Evolutionary conservation across 1,140 invertebrate genomes (phyloP), one percentile per base, ranked within the genome.

Genomic region (Prorops nasuta): DNA sequence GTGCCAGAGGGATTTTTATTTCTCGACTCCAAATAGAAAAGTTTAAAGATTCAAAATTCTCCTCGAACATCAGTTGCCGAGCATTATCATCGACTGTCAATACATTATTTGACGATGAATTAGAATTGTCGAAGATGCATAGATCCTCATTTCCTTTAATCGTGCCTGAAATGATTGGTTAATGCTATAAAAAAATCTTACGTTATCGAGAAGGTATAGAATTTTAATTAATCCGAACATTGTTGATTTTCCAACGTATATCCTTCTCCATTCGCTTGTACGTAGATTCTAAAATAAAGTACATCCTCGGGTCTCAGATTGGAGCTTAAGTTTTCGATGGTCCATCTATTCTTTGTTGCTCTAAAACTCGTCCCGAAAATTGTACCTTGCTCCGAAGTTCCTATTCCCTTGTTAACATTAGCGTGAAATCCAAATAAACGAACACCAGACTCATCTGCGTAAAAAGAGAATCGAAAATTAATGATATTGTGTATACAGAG

Each of bases 271-370:
- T 77, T 47, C 3, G 55, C 48, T 14, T 70, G 60, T 0, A 71
- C 69, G 44, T 71, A 67, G 7, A 76, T 67, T 55, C 78, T 77
- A 36, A 79, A 80, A 45, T 74, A 48, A 24, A 81, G 66, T 10
- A 71, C 55, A 41, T 79, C 77, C 8, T 69, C 70, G 0, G 59
- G 32, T 40, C 61, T 62, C 4, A 81, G 44, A 17, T 44, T 20
- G 3, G 72, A 15, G 9, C 63, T 21, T 0, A 38, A 20, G 16
- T 76, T 57, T 32, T 72, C 58, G 38, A 67, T 61, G 0, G 53
- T 47, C 78, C 77, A 80, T 9, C 55, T 53, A 0, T 59, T 64
- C 9, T 74, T 35, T 18, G 39, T 59, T 2, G 70, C 22, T n/a
- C 19, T 18, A n/a, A 48, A 39, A 0, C 64, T 49, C 14, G 70